These are phyloP conservation scores for Drosophila sp. DNA, from an alignment of 1,140 invertebrate genomes.

Conservation along the genomic window DNA sequence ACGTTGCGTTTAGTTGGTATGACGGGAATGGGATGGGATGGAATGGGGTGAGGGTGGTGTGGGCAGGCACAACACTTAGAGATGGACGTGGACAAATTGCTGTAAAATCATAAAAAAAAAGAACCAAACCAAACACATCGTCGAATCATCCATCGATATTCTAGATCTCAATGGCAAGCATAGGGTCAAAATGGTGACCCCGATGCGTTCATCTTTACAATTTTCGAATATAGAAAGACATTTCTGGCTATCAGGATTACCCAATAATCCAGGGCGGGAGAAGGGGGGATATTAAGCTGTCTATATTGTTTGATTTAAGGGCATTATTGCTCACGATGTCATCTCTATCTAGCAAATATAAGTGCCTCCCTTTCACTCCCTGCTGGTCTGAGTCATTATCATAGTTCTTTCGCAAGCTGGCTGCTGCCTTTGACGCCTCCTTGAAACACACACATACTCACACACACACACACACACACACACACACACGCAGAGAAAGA, in stretches of 20 bases:
- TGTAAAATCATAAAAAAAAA: neutral
- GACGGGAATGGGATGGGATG: neutral
- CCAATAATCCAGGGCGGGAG: no score
- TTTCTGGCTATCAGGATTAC: no score
- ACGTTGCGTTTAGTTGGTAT: slow-evolving; percentile 36
- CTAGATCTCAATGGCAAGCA: neutral
- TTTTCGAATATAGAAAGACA: no score
- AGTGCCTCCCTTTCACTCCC: slow-evolving; percentile 42
- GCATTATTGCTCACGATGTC: slow-evolving; percentile 6
- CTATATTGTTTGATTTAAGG: neutral
- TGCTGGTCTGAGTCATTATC: slow-evolving; percentile 47
- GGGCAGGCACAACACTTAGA: neutral
- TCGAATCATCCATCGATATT: neutral
- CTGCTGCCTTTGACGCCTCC: slow-evolving; percentile 32
- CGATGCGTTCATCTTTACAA: neutral
- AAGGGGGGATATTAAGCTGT: neutral
- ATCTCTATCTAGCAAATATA: slow-evolving; percentile 23
- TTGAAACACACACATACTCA: slow-evolving; percentile 6
- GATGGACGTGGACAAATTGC: slow-evolving; percentile 2
- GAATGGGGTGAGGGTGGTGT: neutral
- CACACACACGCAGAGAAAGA: neutral
- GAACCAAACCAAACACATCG: neutral
- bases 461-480: slow-evolving; percentile 6
- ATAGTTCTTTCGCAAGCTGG: slow-evolving; percentile 33
- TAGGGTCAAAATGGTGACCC: neutral